Base-by-base conservation (phyloP, 2,113 vertebrate species). In the Lynx canadensis region DNA sequence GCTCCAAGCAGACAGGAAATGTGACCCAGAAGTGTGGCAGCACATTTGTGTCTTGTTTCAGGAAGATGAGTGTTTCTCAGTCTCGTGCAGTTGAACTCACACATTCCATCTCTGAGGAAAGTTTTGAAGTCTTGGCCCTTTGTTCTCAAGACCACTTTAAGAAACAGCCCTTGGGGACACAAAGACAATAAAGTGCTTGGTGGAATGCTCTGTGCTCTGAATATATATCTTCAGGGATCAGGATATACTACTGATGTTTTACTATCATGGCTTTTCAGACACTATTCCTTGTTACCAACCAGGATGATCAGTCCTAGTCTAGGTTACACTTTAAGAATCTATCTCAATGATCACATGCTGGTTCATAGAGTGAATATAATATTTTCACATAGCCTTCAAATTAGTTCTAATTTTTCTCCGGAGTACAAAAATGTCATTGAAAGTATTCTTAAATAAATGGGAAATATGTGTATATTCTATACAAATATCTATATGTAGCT, bases 31-130 rank as follows among this genome's bases (percentile, higher is more conserved):
- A 87, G 71, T 27, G 0, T 27, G 0, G 84, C 10, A 0, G 83
- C n/a, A 80, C 12, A 82, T 57, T 74, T 95, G 33, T 69, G 12
- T 76, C 21, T 92, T 52, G 71, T 97, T 97, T 92, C 50, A 87
- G 5, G 19, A 63, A 10, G 88, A 91, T 96, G 7, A 74, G 48
- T 68, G 38, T 3, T 87, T 97, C 92, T 74, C 2, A 1, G 57
- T 55, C 50, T 48, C 82, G 68, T 85, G 60, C 65, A 21, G 13
- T 1, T 83, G 57, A 66, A 83, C 33, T 80, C 82, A 85, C 76
- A 91, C 7, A 4, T 60, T 50, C 65, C 16, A 84, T 0, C 57
- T 85, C 96, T 82, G 81, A 89, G 63, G 74, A 90, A 94, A 83
- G 60, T 81, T 96, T 97, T 82, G 11, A 81, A 13, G 55, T 36